A percentile compares a stretch with the other conserved stretches of the same genome.
Evolutionary conservation across 2,113 vertebrate species (phyloP).

Genomic region (Capricornis sumatraensis): DNA sequence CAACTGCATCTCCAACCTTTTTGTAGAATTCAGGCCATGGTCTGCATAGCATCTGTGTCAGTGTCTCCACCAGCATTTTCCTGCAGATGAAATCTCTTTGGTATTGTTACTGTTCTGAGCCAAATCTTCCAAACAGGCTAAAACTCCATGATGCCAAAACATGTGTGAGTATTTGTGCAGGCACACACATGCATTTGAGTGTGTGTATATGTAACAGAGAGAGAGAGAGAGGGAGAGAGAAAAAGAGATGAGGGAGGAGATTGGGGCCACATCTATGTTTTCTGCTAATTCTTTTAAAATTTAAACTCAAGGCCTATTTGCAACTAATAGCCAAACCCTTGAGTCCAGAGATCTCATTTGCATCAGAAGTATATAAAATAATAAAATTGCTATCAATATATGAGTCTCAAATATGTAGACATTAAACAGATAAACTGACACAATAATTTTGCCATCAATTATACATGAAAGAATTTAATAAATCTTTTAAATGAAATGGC

Average conservation of each 20-base stretch:
- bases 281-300: background rate
- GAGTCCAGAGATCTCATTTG: background rate
- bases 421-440: background rate
- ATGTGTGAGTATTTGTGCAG: background rate
- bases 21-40: background rate
- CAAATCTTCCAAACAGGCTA: background rate
- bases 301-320: background rate
- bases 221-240: background rate
- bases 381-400: background rate
- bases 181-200: background rate
- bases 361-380: background rate
- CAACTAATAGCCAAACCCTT: background rate
- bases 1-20: background rate
- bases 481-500: background rate
- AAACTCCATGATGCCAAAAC: background rate
- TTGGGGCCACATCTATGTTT: background rate
- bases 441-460: background rate
- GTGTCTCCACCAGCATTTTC: background rate
- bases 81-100: background rate
- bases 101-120: background rate
- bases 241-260: background rate
- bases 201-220: background rate
- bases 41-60: background rate
- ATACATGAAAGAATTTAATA: background rate
- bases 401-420: background rate